Conservation (phyloP, 2,888 invertebrate genomes). For the Tetranychus piercei region DNA sequence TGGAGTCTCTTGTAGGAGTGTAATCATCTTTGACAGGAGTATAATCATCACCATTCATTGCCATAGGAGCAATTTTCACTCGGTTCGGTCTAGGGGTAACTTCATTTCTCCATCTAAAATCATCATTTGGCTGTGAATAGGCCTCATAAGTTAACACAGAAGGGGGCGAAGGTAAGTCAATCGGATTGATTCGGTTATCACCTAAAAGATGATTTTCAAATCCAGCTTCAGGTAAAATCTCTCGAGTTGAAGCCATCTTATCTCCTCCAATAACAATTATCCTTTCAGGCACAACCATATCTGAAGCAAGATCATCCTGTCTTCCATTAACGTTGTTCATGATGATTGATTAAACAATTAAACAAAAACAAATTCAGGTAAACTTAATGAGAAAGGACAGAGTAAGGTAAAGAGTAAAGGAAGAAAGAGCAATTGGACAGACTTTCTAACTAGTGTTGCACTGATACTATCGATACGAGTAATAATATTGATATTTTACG, state of each 20-base stretch:
- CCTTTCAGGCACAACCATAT: slow-evolving; percentile 78
- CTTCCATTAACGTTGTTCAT: background rate
- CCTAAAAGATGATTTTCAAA: slow-evolving; percentile 39
- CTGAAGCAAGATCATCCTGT: background rate
- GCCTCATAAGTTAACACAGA: background rate
- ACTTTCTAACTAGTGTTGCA: no score
- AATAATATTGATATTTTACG: no score
- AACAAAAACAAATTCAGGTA: no score
- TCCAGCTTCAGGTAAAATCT: slow-evolving; percentile 59
- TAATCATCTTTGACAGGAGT: background rate
- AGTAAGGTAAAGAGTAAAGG: no score
- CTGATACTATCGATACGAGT: no score
- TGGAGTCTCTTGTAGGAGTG: background rate
- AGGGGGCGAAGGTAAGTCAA: slow-evolving; percentile 1
- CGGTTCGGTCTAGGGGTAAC: background rate
- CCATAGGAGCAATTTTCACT: background rate
- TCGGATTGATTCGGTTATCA: background rate
- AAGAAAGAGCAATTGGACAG: no score
- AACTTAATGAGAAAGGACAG: no score
- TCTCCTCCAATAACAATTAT: slow-evolving; percentile 64
- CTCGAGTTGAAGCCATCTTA: slow-evolving; percentile 31
- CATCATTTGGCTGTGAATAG: background rate
- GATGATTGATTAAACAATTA: background rate
- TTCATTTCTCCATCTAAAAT: background rate
- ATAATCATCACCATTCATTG: background rate